Evolutionary conservation across 2,797 vertebrate genomes (phyloP), one percentile per base, ranked within the genome.

Genomic region (Periophthalmus magnuspinnatus): DNA sequence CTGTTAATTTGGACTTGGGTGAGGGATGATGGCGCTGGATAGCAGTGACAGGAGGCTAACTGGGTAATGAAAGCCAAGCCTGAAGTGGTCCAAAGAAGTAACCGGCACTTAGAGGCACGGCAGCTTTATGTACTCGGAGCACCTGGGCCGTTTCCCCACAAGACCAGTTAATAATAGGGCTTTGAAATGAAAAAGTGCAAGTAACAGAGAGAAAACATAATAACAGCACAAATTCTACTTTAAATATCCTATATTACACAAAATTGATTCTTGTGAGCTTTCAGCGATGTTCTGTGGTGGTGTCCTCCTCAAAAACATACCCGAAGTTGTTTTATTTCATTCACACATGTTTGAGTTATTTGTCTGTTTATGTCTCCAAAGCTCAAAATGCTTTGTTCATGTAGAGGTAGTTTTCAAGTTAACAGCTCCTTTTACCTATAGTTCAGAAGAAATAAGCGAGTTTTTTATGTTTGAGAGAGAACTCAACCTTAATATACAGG

Each of bases 1-100:
- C 96, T 98, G 97, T 97, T 98, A 97, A 98, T 99, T 98, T 97
- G 95, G 95, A 96, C 94, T 93, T 93, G 95, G 95, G 96, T 98
- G 97, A 98, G 93, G 96, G 95, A 98, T 98, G 96, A 96, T 95
- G 93, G 95, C 93, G 92, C 95, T 96, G 96, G 98, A 95, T 95
- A 92, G 91, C 95, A 93, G 88, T 95, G 96, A 98, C 97, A 97
- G 95, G 94, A 88, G 94, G 92, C 94, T 93, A 95, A 94, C 88
- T 68, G 86, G 93, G 92, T 93, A 96, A 94, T 95, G 95, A 96
- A 95, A 95, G 94, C 91, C 78, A 81, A 95, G 91, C 90, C 95
- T 94, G 92, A 77, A 90, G 91, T 92, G 94, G 93, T 61, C 93
- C 95, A 93, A 94, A 94, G 93, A 92, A 92, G 93, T 94, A 86